A percentile compares a stretch with the other conserved stretches of the same genome.
phyloP scores from a whole-genome alignment of 2,113 vertebrate genomes.

The Chlorodrepanis virens region DNA sequence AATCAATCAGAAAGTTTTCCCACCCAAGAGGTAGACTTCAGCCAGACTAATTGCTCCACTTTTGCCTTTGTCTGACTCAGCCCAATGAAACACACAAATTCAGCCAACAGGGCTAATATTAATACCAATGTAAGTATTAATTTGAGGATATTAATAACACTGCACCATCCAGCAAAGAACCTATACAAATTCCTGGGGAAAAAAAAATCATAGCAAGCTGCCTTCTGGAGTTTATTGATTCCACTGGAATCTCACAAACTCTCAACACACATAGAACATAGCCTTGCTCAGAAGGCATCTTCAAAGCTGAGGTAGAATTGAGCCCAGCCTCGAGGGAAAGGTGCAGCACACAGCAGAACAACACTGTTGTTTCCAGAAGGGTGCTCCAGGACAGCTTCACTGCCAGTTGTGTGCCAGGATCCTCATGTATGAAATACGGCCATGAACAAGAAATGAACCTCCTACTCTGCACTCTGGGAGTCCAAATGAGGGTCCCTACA shows the following conservation, averaged over 20 bases:
- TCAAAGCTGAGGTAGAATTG: background rate
- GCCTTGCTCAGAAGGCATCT: background rate
- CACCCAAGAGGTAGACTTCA: background rate
- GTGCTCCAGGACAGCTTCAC: background rate
- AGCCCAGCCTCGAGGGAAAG: background rate
- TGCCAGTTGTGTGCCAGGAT: background rate
- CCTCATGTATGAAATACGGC: background rate
- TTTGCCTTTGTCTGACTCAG: background rate
- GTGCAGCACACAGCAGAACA: background rate
- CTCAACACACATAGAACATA: accelerated
- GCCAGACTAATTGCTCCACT: background rate
- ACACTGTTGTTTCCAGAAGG: background rate
- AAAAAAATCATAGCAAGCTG: background rate
- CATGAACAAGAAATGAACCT: background rate
- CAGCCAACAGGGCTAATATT: background rate
- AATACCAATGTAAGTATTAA: background rate
- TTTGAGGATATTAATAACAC: background rate
- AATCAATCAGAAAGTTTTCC: background rate
- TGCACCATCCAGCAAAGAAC: background rate
- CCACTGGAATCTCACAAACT: background rate
- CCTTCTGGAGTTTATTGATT: background rate
- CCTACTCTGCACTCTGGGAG: background rate
- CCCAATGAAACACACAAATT: background rate
- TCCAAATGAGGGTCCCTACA: background rate
- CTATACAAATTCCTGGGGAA: background rate